Evolutionary conservation across 2,113 vertebrate genomes (phyloP), one percentile per base, ranked within the genome.

Genomic region (Sinocyclocheilus grahami): DNA sequence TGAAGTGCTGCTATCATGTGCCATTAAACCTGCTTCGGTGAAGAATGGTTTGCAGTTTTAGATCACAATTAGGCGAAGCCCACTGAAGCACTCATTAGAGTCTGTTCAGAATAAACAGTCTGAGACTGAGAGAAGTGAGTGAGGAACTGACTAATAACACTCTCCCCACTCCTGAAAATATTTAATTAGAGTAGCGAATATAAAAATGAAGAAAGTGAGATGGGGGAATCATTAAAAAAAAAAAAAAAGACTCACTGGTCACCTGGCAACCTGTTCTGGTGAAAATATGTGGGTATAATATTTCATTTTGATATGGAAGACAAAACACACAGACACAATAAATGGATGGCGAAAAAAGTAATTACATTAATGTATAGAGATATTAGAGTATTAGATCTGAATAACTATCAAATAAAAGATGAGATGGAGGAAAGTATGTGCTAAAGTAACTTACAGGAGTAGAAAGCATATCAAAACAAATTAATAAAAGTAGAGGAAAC

Each of bases 181-280:
- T 16, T 77, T 69, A 87, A 87, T 89, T 39, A 78, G 71, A 76
- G 48, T 20, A 55, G 62, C 53, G 33, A 60, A 46, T 5, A 37
- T 33, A 60, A 77, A 63, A 53, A 27, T 20, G 53, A 80, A 77
- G 24, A 24, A 16, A 39, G 83, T 51, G 78, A 42, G 30, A 72
- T 30, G 8, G 33, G 69, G 60, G 63, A 27, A 65, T 65, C 18
- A 1, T 67, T 30, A 9, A 37, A 37, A 22, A 10, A 39, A 39
- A 39, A 39, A 71, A 39, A 46, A 82, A 74, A 81, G 48, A 78
- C 69, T 75, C 14, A 30, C 46, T 14, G 55, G 75, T 86, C 76
- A 69, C 65, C 65, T 85, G 22, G 22, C 58, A 62, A 62, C 58
- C 58, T n/a, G 3, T 62, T 62, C 58, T 62, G 58, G 58, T 62